Evolutionary conservation across 2,888 invertebrate genomes (phyloP).

Genomic region (Melieria crassipennis): DNA sequence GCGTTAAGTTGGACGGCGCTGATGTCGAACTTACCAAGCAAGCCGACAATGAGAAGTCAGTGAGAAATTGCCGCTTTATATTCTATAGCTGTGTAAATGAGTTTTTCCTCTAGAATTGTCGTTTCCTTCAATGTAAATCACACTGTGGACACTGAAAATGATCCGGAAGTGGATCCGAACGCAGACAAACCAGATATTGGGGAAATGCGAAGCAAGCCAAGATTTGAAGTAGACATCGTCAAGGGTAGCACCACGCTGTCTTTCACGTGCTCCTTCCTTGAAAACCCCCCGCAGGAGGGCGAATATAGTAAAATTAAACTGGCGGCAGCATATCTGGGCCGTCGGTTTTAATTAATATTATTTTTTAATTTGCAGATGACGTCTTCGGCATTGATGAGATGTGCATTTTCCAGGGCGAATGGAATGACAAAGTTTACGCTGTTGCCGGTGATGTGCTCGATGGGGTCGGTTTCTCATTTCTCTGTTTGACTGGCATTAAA

Average conservation of each 20-base stretch:
- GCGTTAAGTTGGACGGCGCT: slow-evolving; percentile 80
- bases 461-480: slow-evolving; percentile 74
- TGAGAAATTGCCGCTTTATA: not conserved
- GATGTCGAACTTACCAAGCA: slow-evolving; percentile 85
- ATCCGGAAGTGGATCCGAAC: slow-evolving; percentile 72
- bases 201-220: slow-evolving; percentile 91
- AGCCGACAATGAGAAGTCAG: slow-evolving; percentile 71
- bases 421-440: slow-evolving; percentile 86
- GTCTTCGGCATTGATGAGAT: slow-evolving; percentile 94
- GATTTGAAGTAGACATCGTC: slow-evolving; percentile 87
- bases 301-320: slow-evolving; percentile 73
- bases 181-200: slow-evolving; percentile 78
- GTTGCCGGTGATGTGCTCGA: slow-evolving; percentile 95
- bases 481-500: not conserved
- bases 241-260: slow-evolving; percentile 81
- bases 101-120: slow-evolving; percentile 66
- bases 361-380: slow-evolving; percentile 72
- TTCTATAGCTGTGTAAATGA: not conserved
- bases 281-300: slow-evolving; percentile 73
- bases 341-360: not conserved
- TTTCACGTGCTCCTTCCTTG: slow-evolving; percentile 85
- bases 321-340: not conserved
- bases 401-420: slow-evolving; percentile 86
- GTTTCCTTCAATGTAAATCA: slow-evolving; percentile 94
- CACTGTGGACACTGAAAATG: slow-evolving; percentile 86